Evolutionary conservation across 2,797 vertebrate species (phyloP).

Genomic region (Anisognathus igniventris): DNA sequence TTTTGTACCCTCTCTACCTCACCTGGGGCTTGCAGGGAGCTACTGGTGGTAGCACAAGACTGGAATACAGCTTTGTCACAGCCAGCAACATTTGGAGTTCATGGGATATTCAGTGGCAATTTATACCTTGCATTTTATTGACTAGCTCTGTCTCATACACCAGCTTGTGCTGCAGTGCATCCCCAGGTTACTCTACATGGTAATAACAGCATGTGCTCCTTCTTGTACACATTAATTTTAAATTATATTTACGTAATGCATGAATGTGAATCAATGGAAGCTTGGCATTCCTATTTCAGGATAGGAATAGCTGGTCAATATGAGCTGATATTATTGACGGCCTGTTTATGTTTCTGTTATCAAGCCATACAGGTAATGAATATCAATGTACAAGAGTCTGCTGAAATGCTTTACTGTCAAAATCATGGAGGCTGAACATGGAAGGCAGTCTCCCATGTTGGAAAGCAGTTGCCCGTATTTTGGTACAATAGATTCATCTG

Average conservation of each 20-base stretch:
- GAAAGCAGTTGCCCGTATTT: slow-evolving; percentile 57
- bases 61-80: not conserved
- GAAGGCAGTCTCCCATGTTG: slow-evolving; percentile 14
- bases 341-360: not conserved
- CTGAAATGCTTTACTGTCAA: not conserved
- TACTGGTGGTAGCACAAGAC: not conserved
- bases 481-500: slow-evolving; percentile 63
- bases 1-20: not conserved
- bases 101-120: not conserved
- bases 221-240: not conserved
- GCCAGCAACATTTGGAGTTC: not conserved
- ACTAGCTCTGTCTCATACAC: not conserved
- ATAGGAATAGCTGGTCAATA: slow-evolving; percentile 41
- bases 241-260: slow-evolving; percentile 7
- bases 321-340: slow-evolving; percentile 18
- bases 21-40: not conserved
- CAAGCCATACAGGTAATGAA: not conserved
- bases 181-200: not conserved
- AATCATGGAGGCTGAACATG: not conserved
- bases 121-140: not conserved
- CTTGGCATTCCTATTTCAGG: slow-evolving; percentile 16
- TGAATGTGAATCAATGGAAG: slow-evolving; percentile 24
- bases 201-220: not conserved
- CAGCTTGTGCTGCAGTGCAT: not conserved
- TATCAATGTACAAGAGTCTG: not conserved